Conservation (phyloP, 2,113 vertebrate species). For the Sphaerodactylus townsendi region DNA sequence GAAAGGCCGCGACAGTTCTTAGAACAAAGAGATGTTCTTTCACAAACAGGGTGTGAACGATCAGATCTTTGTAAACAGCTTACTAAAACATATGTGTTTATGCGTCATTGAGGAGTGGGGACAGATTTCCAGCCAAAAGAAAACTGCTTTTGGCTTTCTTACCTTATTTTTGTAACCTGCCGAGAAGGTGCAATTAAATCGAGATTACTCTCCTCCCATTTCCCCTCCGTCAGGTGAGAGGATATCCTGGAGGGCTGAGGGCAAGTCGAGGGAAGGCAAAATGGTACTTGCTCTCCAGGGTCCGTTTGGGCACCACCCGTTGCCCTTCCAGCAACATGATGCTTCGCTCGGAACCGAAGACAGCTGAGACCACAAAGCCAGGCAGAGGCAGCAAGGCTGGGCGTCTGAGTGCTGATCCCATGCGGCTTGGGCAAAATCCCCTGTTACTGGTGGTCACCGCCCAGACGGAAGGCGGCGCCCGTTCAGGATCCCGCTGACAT, state of each 20-base stretch:
- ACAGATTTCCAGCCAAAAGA: too few relatives aligned
- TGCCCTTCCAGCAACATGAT: constrained; percentile 86
- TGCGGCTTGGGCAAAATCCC: constrained; percentile 82
- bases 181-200: not conserved
- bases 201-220: too few relatives aligned
- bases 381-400: constrained; percentile 87
- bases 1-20: too few relatives aligned
- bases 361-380: constrained; percentile 69
- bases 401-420: constrained; percentile 79
- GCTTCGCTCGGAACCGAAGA: constrained; percentile 83
- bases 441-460: constrained; percentile 82
- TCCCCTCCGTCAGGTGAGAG: constrained; percentile 56
- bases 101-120: too few relatives aligned
- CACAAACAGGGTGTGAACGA: not conserved
- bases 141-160: too few relatives aligned
- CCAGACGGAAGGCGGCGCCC: constrained; percentile 85
- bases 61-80: too few relatives aligned
- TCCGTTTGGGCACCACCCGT: constrained; percentile 83
- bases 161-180: too few relatives aligned
- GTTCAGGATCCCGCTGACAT: constrained; percentile 76
- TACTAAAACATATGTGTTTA: too few relatives aligned
- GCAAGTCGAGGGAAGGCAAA: constrained; percentile 86
- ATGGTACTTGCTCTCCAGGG: constrained; percentile 82
- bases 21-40: not conserved
- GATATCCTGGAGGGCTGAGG: constrained; percentile 81